Base-by-base conservation (phyloP, 2,888 invertebrate species). In the Drosophila rellima region DNA sequence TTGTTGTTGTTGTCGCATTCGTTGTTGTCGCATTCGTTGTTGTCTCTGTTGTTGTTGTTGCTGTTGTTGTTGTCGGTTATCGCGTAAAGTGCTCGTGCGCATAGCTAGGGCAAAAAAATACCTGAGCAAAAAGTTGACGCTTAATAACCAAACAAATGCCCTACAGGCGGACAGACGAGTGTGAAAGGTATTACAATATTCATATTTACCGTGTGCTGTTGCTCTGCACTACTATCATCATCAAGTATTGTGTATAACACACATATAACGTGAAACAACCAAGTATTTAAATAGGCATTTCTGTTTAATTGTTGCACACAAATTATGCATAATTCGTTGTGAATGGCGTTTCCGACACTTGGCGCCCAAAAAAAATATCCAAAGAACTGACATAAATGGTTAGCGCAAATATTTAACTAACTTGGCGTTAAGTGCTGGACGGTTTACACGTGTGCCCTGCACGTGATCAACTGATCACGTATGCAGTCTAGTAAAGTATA, bases 81-180 rank as follows among this genome's bases (percentile, higher is more conserved):
- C 82, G 87, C 84, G 77, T 69, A 74, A 78, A 77, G 67, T 82
- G 84, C 82, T 83, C 84, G 87, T 82, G 84, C 78, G 84, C 85
- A 67, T 72, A 66, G 76, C 77, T 74, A 74, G 68, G 68, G 73
- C 83, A 79, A 86, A 83, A 83, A 69, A 54, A 70, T 70, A 70
- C 39, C 66, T 73, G 70, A 69, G 79, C 65, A 69, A 69, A 69
- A 69, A 67, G 81, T 74, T 70, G 76, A 77, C 78, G 82, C 70
- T 80, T 85, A 82, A 85, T 80, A 82, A 74, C 78, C 77, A 80
- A 79, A 71, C 82, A 77, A 80, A 80, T 82, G 70, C 74, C 74
- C 78, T 67, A 62, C 54, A 68, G 78, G 70, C 73, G 40, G 47
- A 48, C 54, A 26, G 26, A 26, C 5, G 26, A 31, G 33, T 42